Conservation (phyloP, 2,113 vertebrate genomes). For the Daboia siamensis region DNA sequence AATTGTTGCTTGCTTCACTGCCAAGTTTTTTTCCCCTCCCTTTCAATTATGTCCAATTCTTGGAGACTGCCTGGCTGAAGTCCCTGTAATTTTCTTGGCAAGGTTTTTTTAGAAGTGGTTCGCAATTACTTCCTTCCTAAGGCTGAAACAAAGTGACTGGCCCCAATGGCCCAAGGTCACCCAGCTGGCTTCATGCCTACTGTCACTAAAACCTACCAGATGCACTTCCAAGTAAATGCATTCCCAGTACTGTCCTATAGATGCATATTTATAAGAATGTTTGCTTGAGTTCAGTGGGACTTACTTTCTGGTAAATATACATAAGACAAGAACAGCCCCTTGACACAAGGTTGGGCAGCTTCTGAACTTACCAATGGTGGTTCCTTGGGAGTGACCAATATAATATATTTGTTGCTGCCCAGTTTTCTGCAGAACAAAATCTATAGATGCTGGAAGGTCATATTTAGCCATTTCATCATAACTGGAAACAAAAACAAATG, state of each 20-base stretch:
- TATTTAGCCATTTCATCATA: slow-evolving; percentile 91
- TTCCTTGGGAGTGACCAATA: slow-evolving; percentile 90
- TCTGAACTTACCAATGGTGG: slow-evolving; percentile 81
- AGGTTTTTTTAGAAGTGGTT: background rate
- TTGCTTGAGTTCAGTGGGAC: background rate
- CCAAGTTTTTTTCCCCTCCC: no score
- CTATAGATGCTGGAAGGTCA: slow-evolving; percentile 87
- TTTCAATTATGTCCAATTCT: background rate
- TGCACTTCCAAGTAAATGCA: background rate
- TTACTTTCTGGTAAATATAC: background rate
- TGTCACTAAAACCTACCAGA: background rate
- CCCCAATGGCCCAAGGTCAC: background rate
- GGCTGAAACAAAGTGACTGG: background rate
- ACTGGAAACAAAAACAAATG: slow-evolving; percentile 64
- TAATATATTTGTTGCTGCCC: slow-evolving; percentile 86
- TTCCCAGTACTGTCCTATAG: background rate
- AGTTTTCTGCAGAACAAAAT: slow-evolving; percentile 85
- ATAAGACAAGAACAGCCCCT: background rate
- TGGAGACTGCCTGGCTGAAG: background rate
- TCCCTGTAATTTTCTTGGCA: no score
- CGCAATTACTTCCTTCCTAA: background rate
- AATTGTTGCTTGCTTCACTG: background rate
- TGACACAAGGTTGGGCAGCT: background rate
- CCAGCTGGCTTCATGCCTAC: background rate
- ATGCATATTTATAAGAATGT: background rate